Conservation (phyloP, 2,797 vertebrate species). For the Pitangus sulphuratus region DNA sequence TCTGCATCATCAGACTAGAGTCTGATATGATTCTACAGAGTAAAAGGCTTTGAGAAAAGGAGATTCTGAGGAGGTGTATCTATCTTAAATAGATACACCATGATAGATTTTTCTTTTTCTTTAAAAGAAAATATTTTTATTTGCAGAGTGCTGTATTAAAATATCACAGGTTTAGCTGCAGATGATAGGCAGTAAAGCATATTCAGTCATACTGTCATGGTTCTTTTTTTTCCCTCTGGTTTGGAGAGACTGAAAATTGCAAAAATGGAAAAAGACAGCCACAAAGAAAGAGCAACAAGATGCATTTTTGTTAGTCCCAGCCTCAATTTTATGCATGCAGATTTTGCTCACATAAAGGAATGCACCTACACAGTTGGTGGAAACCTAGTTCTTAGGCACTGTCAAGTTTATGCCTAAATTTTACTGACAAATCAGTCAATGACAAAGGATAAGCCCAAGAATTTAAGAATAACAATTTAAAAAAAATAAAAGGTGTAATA, state of each 20-base stretch:
- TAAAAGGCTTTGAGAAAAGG: background rate
- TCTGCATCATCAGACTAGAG: background rate
- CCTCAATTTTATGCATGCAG: slow-evolving; percentile 18
- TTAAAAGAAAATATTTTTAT: background rate
- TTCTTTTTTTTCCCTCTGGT: slow-evolving; percentile 49
- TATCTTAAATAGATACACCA: background rate
- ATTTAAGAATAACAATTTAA: background rate
- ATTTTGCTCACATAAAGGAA: background rate
- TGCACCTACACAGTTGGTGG: background rate
- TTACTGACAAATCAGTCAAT: background rate
- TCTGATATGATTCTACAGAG: background rate
- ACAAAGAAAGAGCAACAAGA: slow-evolving; percentile 29
- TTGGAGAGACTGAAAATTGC: slow-evolving; percentile 2
- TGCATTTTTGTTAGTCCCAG: background rate
- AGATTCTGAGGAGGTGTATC: background rate
- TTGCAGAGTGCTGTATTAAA: background rate
- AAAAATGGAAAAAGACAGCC: background rate
- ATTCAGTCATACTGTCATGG: background rate
- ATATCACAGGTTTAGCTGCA: background rate
- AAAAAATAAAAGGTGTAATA: background rate
- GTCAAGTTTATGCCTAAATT: background rate
- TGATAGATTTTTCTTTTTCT: background rate
- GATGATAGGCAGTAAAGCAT: background rate
- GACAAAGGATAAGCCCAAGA: background rate
- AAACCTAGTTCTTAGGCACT: background rate